phyloP scores from a whole-genome alignment of 2,888 invertebrate genomes.

The Stenolophus ochropezus region DNA sequence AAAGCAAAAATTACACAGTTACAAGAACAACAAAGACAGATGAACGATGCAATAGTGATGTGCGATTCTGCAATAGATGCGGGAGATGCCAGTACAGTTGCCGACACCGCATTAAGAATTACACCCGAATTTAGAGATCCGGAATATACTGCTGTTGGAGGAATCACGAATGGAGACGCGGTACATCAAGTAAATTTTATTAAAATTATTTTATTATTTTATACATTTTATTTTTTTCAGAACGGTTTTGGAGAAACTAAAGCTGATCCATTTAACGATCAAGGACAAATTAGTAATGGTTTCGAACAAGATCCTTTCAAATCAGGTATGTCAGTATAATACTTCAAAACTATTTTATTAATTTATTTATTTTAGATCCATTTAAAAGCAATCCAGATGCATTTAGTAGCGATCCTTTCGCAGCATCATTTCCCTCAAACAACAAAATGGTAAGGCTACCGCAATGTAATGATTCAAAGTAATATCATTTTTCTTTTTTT shows the following conservation, averaged over 20 bases:
- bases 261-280: slow-evolving; percentile 73
- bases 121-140: slow-evolving; percentile 80
- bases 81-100: slow-evolving; percentile 79
- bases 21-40: slow-evolving; percentile 88
- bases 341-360: background rate
- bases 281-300: slow-evolving; percentile 67
- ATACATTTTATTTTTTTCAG: slow-evolving; percentile 65
- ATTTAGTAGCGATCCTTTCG: slow-evolving; percentile 77
- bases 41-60: slow-evolving; percentile 84
- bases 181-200: slow-evolving; percentile 66
- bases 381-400: slow-evolving; percentile 70
- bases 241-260: slow-evolving; percentile 69
- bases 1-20: slow-evolving; percentile 91
- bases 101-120: slow-evolving; percentile 81
- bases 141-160: slow-evolving; percentile 70
- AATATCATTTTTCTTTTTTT: slow-evolving; percentile 63
- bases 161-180: slow-evolving; percentile 66
- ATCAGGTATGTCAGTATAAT: slow-evolving; percentile 69
- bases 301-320: slow-evolving; percentile 75
- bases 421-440: slow-evolving; percentile 70
- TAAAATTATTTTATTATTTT: too few relatives aligned
- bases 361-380: slow-evolving; percentile 71
- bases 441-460: slow-evolving; percentile 45
- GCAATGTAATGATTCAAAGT: background rate
- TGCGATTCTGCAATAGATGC: slow-evolving; percentile 82